Evolutionary conservation across 2,888 invertebrate species (phyloP), one percentile per base, ranked within the genome.

Genomic region (Habroteleia sp.): DNA sequence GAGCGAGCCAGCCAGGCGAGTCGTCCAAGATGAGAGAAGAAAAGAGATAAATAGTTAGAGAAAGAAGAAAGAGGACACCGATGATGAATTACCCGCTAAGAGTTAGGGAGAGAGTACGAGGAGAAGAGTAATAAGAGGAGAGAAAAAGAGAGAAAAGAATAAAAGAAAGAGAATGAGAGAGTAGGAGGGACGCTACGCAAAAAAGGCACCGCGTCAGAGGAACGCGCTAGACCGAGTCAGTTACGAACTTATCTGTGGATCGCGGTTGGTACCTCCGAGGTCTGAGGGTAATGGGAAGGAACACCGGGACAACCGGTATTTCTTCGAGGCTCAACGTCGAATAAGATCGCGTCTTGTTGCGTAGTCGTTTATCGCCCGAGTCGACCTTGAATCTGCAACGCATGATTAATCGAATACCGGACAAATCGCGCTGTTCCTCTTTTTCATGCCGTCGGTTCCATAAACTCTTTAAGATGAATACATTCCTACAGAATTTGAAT

Each of bases 151-250:
- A 33, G n/a, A n/a, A n/a, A n/a, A n/a, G n/a, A n/a, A n/a, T n/a
- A n/a, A n/a, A n/a, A n/a, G n/a, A n/a, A n/a, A n/a, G n/a, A n/a
- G n/a, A n/a, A n/a, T n/a, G n/a, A n/a, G n/a, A n/a, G n/a, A n/a
- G n/a, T n/a, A n/a, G n/a, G 68, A 58, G 50, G 75, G 77, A 78
- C 74, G 74, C 73, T 75, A 81, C 78, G 79, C 79, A 82, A 82
- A 83, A 83, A 82, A 78, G 79, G 74, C 58, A 78, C 65, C 74
- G 77, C 77, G 79, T 77, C 77, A 75, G 77, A 75, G 81, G 82
- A 84, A 82, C 83, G 86, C 86, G 87, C 83, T 87, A 86, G 85
- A 87, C 81, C 86, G 85, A 84, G 83, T 85, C 86, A 82, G 85
- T 85, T 82, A 83, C 85, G 82, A 84, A 86, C 87, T 87, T 87